Evolutionary conservation across 35 echinoderm and acorn worm species (phyloP).

Genomic region (Apostichopus japonicus): DNA sequence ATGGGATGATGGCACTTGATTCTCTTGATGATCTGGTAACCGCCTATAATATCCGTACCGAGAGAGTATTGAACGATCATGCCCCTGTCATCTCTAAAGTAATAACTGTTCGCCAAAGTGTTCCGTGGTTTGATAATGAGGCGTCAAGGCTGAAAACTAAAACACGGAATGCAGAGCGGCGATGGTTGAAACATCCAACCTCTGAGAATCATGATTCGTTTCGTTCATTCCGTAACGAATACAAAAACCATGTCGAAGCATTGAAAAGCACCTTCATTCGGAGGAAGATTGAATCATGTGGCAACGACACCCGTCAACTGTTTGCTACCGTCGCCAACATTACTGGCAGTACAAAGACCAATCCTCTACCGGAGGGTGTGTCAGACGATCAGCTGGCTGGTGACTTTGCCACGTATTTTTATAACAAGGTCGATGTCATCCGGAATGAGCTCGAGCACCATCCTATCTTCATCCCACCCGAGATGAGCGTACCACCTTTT

Average conservation of each 20-base stretch:
- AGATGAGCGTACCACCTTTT: background rate
- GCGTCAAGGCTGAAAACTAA: conserved; percentile 11
- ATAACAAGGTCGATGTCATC: conserved; percentile 51
- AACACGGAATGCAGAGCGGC: conserved; percentile 40
- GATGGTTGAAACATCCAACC: conserved; percentile 47
- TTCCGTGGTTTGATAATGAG: conserved; percentile 26
- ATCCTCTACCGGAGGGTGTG: conserved; percentile 31
- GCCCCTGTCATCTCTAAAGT: conserved; percentile 40
- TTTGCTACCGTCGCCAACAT: conserved; percentile 26
- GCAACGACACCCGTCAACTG: conserved; percentile 21
- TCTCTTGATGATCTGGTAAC: background rate
- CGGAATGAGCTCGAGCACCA: too few relatives aligned
- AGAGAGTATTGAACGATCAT: conserved; percentile 13
- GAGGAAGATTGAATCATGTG: conserved; percentile 17
- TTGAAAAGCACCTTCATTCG: background rate
- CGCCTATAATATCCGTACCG: background rate
- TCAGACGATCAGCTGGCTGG: conserved; percentile 17
- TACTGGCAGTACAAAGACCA: background rate
- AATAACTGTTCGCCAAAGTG: background rate
- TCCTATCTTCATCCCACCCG: conserved; percentile 29
- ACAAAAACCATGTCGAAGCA: background rate
- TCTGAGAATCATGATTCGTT: background rate
- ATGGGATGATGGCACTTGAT: background rate
- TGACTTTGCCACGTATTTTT: conserved; percentile 47
- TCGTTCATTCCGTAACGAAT: background rate